A percentile compares a stretch with the other conserved stretches of the same genome.
phyloP scores from a whole-genome alignment of 2,113 vertebrate genomes.

The Takifugu bimaculatus region DNA sequence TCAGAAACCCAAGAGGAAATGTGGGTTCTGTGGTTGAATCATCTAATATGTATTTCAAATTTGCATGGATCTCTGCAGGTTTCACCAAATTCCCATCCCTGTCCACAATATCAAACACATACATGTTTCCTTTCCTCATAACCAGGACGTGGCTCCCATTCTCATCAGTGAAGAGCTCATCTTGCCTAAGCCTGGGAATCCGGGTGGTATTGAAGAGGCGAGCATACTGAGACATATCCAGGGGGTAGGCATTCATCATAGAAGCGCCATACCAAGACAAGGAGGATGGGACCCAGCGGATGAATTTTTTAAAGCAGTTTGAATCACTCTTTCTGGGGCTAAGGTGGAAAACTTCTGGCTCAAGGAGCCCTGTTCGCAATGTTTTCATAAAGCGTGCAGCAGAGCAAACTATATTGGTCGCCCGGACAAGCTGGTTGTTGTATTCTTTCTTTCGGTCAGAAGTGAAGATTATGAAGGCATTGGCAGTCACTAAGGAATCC shows the following conservation, averaged over 20 bases:
- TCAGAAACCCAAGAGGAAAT: conserved; percentile 83
- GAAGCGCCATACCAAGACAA: conserved; percentile 95
- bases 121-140: conserved; percentile 88
- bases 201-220: conserved; percentile 94
- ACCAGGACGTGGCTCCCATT: conserved; percentile 85
- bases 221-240: conserved; percentile 98
- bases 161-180: conserved; percentile 85
- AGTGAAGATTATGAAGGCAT: conserved; percentile 89
- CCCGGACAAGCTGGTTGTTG: conserved; percentile 86
- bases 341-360: conserved; percentile 94
- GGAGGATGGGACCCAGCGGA: conserved; percentile 88
- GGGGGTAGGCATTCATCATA: conserved; percentile 90
- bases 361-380: conserved; percentile 81
- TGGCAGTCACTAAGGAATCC: conserved; percentile 90
- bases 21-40: conserved; percentile 71
- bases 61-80: conserved; percentile 85
- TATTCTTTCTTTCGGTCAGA: conserved; percentile 84
- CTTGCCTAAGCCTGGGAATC: conserved; percentile 77
- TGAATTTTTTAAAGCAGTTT: conserved; percentile 82
- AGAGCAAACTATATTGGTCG: conserved; percentile 89
- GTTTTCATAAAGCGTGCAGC: conserved; percentile 94
- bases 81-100: conserved; percentile 82
- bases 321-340: conserved; percentile 92
- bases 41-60: conserved; percentile 84
- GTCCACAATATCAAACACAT: conserved; percentile 88